Conservation (phyloP, 2,888 invertebrate species). For the Noctuana brunneofusca region DNA sequence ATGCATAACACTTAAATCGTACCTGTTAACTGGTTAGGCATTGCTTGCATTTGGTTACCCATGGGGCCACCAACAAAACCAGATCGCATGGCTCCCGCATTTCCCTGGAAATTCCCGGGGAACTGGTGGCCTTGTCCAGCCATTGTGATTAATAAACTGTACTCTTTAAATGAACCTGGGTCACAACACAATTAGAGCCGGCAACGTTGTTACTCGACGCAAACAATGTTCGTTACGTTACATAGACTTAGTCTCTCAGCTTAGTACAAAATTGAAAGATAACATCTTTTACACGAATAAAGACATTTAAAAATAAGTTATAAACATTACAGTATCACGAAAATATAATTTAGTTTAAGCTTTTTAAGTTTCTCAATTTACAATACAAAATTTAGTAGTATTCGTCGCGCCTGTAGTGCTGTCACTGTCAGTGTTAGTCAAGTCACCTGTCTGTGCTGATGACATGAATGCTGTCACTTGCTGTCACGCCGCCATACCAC, state of each 20-base stretch:
- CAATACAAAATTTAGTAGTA: no score
- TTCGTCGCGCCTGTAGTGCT: no score
- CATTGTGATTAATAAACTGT: constrained; percentile 64
- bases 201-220: neutral
- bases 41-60: constrained; percentile 82
- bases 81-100: constrained; percentile 83
- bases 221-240: neutral
- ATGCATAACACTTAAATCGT: constrained; percentile 25
- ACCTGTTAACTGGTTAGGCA: constrained; percentile 84
- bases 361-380: no score
- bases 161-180: neutral
- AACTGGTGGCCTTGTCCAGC: constrained; percentile 89
- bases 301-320: no score
- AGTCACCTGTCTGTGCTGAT: no score
- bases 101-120: constrained; percentile 86
- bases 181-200: neutral
- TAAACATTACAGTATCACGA: no score
- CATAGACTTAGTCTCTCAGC: neutral
- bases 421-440: no score
- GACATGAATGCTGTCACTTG: no score
- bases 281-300: no score
- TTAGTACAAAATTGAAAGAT: no score
- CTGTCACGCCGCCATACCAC: no score
- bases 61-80: constrained; percentile 84
- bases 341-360: no score